phyloP scores from a whole-genome alignment of 2,888 invertebrate genomes.

The Tetragnatha montana region DNA sequence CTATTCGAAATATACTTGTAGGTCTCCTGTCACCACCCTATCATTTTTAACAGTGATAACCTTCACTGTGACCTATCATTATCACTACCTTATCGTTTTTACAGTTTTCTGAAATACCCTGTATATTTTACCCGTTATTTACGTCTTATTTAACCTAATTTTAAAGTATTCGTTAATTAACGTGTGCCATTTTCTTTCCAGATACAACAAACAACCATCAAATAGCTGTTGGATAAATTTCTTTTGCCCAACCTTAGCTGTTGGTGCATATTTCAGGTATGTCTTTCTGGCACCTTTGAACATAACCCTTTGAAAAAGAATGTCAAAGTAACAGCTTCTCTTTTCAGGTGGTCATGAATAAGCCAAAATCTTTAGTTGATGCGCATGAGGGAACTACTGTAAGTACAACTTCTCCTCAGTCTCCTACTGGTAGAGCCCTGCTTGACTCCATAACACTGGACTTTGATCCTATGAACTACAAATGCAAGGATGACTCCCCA shows the following conservation, averaged over 20 bases:
- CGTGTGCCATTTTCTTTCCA: conserved; percentile 25
- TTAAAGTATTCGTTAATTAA: too few relatives aligned
- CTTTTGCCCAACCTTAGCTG: conserved; percentile 65
- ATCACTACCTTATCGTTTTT: too few relatives aligned
- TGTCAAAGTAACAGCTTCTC: conserved; percentile 17
- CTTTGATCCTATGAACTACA: conserved; percentile 71
- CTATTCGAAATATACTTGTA: too few relatives aligned
- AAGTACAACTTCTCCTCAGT: conserved; percentile 70
- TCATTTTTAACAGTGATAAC: too few relatives aligned
- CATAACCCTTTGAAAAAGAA: background rate
- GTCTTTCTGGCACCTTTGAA: background rate
- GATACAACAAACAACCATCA: conserved; percentile 11
- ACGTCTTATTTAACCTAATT: too few relatives aligned
- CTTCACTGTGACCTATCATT: too few relatives aligned
- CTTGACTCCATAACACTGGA: conserved; percentile 71
- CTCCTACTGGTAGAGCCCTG: conserved; percentile 67
- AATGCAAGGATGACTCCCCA: conserved; percentile 70
- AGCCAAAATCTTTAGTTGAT: conserved; percentile 56
- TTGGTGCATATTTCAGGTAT: conserved; percentile 57
- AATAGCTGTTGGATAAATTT: conserved; percentile 25
- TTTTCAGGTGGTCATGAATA: conserved; percentile 65
- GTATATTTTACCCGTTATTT: too few relatives aligned
- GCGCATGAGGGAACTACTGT: conserved; percentile 64
- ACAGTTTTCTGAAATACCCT: too few relatives aligned
- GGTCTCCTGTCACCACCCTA: too few relatives aligned